Conservation (phyloP, 2,888 invertebrate genomes). For the Drosophila falleni region DNA sequence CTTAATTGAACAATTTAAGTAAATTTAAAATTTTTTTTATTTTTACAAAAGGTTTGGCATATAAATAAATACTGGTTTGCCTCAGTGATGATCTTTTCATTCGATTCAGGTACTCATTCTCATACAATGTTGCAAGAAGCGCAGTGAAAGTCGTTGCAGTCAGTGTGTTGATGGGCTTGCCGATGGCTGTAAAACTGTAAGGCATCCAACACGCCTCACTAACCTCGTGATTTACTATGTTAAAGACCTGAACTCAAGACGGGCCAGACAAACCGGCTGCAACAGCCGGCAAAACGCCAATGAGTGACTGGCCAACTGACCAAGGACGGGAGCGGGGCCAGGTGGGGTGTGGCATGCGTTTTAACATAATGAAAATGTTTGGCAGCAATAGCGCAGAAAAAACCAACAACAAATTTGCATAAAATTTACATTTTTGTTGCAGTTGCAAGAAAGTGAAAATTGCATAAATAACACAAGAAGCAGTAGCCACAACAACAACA, state of each 20-base stretch:
- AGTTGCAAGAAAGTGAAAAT: conserved; percentile 76
- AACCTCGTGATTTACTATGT: conserved; percentile 32
- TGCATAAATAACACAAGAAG: conserved; percentile 68
- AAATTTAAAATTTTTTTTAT: neutral
- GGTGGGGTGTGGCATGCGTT: conserved; percentile 65
- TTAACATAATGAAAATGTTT: conserved; percentile 74
- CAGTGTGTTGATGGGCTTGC: neutral
- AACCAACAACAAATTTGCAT: conserved; percentile 60
- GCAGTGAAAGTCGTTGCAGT: conserved; percentile 64
- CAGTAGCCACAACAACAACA: conserved; percentile 6
- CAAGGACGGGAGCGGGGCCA: neutral
- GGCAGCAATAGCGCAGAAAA: conserved; percentile 30
- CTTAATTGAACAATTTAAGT: no score
- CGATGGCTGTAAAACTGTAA: conserved; percentile 56
- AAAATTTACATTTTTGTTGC: conserved; percentile 48
- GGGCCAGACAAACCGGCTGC: conserved; percentile 64
- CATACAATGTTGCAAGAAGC: conserved; percentile 16
- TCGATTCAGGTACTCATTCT: neutral
- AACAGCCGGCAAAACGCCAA: conserved; percentile 27
- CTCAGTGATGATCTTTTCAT: neutral
- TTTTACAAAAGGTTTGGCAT: no score
- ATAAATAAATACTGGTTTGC: neutral
- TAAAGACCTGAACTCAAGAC: conserved; percentile 22
- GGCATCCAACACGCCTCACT: conserved; percentile 40
- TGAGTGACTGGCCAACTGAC: conserved; percentile 25